Conservation (phyloP, 2,888 invertebrate species). For the Pristionchus arcanus region DNA sequence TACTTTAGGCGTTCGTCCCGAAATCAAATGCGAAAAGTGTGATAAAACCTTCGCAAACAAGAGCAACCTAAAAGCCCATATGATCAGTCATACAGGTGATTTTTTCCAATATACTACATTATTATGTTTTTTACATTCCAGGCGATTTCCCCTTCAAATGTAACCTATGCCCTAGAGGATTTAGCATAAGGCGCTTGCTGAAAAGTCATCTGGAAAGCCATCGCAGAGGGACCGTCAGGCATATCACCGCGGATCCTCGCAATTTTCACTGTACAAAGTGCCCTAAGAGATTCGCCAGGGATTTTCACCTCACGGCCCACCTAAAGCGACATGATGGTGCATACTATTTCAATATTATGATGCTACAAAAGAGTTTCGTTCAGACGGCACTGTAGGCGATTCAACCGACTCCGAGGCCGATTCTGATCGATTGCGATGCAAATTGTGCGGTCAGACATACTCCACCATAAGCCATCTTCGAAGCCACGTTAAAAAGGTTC, state of each 20-base stretch:
- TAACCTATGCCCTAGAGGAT: neutral
- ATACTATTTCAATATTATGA: neutral
- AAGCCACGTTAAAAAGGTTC: neutral
- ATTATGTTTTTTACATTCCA: neutral
- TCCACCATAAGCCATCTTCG: neutral
- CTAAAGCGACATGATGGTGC: neutral
- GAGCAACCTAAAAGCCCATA: neutral
- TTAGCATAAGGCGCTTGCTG: neutral
- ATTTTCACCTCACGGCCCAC: neutral
- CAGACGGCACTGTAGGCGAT: neutral
- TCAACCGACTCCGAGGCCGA: neutral
- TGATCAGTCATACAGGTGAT: neutral
- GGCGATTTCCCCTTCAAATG: neutral
- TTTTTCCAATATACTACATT: too few relatives aligned
- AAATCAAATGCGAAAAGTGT: too few relatives aligned
- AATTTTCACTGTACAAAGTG: neutral
- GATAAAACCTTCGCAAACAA: neutral
- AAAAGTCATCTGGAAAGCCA: neutral
- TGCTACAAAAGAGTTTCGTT: neutral
- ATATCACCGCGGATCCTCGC: neutral
- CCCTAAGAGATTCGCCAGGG: neutral
- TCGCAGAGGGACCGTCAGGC: neutral
- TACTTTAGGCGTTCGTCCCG: too few relatives aligned
- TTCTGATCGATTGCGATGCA: neutral
- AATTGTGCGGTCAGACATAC: neutral